Conservation (phyloP, 2,888 invertebrate genomes). For the Pristionchus maxplancki region DNA sequence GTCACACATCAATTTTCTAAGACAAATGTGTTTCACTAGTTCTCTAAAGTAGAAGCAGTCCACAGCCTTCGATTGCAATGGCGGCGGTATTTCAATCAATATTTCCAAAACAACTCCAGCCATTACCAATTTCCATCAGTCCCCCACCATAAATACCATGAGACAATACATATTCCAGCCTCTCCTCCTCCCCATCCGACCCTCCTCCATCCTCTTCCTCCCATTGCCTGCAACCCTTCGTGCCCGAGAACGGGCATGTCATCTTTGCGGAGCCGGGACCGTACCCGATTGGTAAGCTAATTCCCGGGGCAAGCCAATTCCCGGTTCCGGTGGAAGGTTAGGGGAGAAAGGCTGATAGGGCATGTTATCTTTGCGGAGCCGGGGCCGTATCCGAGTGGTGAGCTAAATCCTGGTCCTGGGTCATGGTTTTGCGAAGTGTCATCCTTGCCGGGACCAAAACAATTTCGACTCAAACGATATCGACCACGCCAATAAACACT, state of each 20-base stretch:
- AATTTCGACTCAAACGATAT: no score
- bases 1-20: neutral
- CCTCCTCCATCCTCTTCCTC: constrained; percentile 17
- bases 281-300: constrained; percentile 77
- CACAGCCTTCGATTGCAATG: no score
- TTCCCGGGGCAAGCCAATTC: no score
- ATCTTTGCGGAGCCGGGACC: constrained; percentile 78
- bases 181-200: neutral
- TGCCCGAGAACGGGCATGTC: constrained; percentile 85
- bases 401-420: no score
- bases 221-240: constrained; percentile 70
- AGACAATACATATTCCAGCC: neutral
- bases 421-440: no score
- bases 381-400: constrained; percentile 78
- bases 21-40: neutral
- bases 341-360: constrained; percentile 79
- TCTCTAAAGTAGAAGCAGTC: neutral
- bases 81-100: neutral
- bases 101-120: no score
- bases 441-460: no score
- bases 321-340: no score
- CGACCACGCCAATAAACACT: no score
- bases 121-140: no score
- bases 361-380: constrained; percentile 82
- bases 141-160: neutral